Evolutionary conservation across 2,888 invertebrate species (phyloP).

Genomic region (Phaonia tiefii): DNA sequence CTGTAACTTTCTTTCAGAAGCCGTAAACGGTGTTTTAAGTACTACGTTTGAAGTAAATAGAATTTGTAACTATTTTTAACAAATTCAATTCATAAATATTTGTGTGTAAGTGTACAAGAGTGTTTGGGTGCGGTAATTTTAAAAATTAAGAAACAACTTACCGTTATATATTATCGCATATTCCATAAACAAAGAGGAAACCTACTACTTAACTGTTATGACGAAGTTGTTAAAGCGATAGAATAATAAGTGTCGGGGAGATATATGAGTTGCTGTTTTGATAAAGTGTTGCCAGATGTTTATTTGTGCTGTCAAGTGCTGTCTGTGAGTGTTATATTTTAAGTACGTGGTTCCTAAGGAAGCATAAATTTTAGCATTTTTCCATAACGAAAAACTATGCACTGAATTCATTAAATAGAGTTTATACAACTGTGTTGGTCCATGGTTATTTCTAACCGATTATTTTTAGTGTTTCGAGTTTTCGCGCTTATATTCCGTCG

Average conservation of each 20-base stretch:
- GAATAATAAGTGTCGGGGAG: constrained; percentile 16
- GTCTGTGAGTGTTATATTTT: no score
- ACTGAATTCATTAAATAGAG: no score
- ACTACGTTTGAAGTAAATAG: background rate
- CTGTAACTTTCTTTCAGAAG: background rate
- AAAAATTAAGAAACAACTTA: constrained; percentile 6
- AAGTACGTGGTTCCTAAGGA: no score
- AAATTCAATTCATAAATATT: background rate
- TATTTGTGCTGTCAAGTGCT: no score
- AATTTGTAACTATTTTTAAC: background rate
- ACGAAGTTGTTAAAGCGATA: constrained; percentile 15
- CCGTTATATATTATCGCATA: constrained; percentile 29
- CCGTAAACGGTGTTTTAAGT: background rate
- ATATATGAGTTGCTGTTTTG: constrained; percentile 24
- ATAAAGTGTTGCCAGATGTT: no score
- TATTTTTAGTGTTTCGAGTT: no score
- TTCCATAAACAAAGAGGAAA: no score
- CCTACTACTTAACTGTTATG: background rate
- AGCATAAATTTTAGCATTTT: no score
- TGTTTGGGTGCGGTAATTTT: background rate
- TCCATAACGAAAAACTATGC: no score
- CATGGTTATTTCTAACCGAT: no score
- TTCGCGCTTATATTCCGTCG: no score
- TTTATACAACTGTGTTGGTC: no score
- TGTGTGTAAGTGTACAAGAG: background rate